Percentiles rank a stretch among this genome's conserved stretches.
These are phyloP conservation scores for Burhinus oedicnemus DNA, from an alignment of 2,113 vertebrate genomes.

Conservation along the genomic window DNA sequence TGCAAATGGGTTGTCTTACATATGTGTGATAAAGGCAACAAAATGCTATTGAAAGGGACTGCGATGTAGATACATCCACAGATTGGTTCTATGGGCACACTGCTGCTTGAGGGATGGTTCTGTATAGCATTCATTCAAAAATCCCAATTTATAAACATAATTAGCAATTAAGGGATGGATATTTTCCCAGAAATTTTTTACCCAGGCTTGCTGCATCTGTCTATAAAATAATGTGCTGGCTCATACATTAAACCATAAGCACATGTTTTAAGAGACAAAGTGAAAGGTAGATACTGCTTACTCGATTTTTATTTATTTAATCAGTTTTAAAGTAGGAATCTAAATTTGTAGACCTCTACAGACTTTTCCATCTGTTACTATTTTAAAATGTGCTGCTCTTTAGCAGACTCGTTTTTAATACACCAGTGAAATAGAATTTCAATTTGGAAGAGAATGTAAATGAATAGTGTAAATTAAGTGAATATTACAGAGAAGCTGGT, in stretches of 20 bases:
- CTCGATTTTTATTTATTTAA: neutral
- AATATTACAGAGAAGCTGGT: neutral
- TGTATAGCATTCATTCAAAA: neutral
- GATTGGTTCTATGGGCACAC: neutral
- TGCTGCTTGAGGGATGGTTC: neutral
- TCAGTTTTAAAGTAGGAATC: neutral
- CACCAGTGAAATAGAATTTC: neutral
- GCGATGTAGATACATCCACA: neutral
- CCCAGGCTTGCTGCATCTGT: neutral
- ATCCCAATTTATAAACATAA: neutral
- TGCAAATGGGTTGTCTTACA: neutral
- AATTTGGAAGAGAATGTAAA: neutral
- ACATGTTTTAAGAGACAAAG: neutral
- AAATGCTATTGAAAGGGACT: neutral
- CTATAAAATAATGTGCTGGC: neutral
- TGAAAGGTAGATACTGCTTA: neutral
- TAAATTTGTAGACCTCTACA: constrained; percentile 14
- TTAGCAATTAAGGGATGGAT: neutral
- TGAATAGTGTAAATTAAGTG: constrained; percentile 21
- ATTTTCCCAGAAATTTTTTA: neutral
- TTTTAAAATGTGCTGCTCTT: constrained; percentile 13
- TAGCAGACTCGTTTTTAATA: constrained; percentile 22
- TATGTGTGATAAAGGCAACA: neutral
- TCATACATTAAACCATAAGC: neutral
- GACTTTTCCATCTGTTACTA: neutral